Conservation (phyloP, 2,113 vertebrate species). For the Micromys minutus region DNA sequence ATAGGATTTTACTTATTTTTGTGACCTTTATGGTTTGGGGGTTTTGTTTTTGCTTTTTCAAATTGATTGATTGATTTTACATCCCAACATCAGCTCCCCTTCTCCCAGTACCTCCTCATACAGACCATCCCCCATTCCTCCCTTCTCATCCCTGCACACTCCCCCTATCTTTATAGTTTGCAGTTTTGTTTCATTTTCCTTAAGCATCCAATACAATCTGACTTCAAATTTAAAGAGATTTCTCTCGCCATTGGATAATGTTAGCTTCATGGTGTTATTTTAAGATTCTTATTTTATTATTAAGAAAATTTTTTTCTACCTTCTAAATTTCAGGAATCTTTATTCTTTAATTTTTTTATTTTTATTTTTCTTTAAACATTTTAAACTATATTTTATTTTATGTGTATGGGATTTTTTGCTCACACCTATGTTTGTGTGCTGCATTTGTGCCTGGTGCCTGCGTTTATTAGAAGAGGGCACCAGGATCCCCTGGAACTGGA, state of each 20-base stretch:
- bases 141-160: no score
- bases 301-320: not conserved
- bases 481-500: not conserved
- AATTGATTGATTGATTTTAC: not conserved
- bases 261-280: not conserved
- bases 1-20: not conserved
- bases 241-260: not conserved
- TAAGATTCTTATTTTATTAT: not conserved
- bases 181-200: not conserved
- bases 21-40: not conserved
- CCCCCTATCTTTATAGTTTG: not conserved
- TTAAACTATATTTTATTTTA: not conserved
- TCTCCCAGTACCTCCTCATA: no score
- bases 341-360: not conserved
- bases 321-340: not conserved
- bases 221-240: not conserved
- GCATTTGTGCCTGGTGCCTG: not conserved
- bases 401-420: not conserved
- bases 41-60: no score
- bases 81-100: no score
- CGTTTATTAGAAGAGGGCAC: not conserved
- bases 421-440: not conserved
- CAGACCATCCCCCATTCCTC: no score
- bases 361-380: not conserved
- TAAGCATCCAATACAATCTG: not conserved